Percentiles rank a stretch among this genome's conserved stretches.
Evolutionary conservation across 2,888 invertebrate species (phyloP).

Genomic region (Electrophaes corylata): DNA sequence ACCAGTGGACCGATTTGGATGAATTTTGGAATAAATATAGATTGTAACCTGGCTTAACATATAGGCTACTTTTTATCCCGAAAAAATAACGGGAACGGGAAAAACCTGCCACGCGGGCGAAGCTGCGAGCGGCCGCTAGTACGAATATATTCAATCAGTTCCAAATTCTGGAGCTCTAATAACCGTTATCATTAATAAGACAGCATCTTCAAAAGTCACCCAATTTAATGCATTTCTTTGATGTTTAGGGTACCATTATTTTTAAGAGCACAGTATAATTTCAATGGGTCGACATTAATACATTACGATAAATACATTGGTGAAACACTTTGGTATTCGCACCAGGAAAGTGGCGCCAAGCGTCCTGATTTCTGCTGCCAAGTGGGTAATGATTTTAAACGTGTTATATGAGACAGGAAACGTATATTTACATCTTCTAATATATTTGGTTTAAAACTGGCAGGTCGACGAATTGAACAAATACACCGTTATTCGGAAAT

Average conservation of each 20-base stretch:
- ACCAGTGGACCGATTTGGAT: too few species aligned
- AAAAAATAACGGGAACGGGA: too few species aligned
- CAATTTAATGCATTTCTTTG: conserved; percentile 14
- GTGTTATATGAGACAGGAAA: neutral
- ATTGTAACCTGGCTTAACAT: too few species aligned
- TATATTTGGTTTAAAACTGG: neutral
- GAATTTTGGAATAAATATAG: too few species aligned
- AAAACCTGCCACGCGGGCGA: too few species aligned
- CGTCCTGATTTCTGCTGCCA: conserved; percentile 13
- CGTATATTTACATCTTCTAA: neutral
- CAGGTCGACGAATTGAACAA: neutral
- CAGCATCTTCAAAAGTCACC: conserved; percentile 10
- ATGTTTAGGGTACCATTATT: conserved; percentile 18
- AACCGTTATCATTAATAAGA: conserved; percentile 15
- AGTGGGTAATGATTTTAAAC: conserved; percentile 15
- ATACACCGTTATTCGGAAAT: neutral
- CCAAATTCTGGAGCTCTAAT: conserved; percentile 13
- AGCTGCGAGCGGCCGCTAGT: too few species aligned
- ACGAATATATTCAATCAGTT: too few species aligned
- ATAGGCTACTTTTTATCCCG: too few species aligned
- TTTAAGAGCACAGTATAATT: conserved; percentile 7
- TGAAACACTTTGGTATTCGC: conserved; percentile 4
- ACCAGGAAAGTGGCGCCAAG: conserved; percentile 17
- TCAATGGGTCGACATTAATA: conserved; percentile 12
- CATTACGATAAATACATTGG: conserved; percentile 18